Evolutionary conservation across 1,140 invertebrate genomes (phyloP).

Genomic region (Mizuhopecten yessoensis): DNA sequence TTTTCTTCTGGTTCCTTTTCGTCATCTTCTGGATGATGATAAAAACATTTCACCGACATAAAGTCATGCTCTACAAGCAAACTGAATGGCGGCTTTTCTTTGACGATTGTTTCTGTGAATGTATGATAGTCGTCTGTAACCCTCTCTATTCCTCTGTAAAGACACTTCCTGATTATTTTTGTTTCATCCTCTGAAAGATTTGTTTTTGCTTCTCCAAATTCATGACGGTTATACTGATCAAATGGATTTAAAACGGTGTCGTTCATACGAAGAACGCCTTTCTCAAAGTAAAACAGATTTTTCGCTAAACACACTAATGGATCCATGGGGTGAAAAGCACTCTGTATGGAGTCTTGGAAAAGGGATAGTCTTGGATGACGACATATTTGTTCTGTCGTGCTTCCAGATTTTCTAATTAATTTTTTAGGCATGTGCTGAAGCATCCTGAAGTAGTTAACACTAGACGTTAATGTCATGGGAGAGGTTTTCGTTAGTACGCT

Average conservation of each 20-base stretch:
- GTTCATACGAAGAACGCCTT: conserved; percentile 66
- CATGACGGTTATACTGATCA: background rate
- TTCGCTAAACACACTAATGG: conserved; percentile 53
- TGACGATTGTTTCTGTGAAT: conserved; percentile 64
- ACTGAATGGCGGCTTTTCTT: conserved; percentile 65
- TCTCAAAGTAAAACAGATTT: conserved; percentile 69
- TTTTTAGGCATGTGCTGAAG: background rate
- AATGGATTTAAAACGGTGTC: conserved; percentile 55
- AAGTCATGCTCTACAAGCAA: conserved; percentile 70
- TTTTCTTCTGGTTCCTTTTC: conserved; percentile 47
- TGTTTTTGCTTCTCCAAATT: conserved; percentile 49
- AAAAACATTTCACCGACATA: conserved; percentile 70
- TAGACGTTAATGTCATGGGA: background rate
- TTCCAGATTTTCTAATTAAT: background rate
- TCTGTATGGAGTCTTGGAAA: conserved; percentile 50
- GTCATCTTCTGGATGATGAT: conserved; percentile 58
- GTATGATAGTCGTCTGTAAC: conserved; percentile 66
- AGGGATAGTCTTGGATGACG: conserved; percentile 49
- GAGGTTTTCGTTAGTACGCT: background rate
- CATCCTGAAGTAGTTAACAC: background rate
- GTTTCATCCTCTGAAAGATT: background rate
- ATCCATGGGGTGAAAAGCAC: conserved; percentile 52
- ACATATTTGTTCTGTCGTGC: background rate
- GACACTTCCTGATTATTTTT: conserved; percentile 57
- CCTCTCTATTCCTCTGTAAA: conserved; percentile 67